Evolutionary conservation across 2,113 vertebrate species (phyloP), one percentile per base, ranked within the genome.

Genomic region (Glaucomys volans): DNA sequence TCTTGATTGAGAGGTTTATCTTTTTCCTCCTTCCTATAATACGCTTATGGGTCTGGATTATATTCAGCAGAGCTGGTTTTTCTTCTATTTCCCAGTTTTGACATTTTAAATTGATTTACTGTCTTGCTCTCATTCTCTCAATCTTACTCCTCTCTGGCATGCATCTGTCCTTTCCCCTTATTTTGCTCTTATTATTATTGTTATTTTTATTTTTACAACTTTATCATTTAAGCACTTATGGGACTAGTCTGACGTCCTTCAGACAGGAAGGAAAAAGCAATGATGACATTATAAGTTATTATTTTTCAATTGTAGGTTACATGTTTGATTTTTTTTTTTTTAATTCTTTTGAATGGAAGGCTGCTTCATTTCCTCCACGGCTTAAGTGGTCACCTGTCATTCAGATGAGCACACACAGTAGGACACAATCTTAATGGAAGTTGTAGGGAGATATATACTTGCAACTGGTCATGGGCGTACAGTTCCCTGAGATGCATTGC

Each of bases 1-100:
- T 66, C 79, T 94, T 96, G 97, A 96, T 69, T 90, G 93, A 95
- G 80, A 67, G 91, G 75, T 87, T 96, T 97, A 92, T 97, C 96
- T 97, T 91, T 94, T 92, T 71, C 50, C 52, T 95, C 52, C 79
- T 96, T 96, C 93, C 93, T 91, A 32, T 66, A 74, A 75, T 79
- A 42, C 67, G 94, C 40, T 42, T 62, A 52, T 2, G 22, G 85
- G 75, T 90, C 95, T 96, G 96, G 97, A 94, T 95, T 95, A 52
- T 24, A 87, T 96, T 97, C 85, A 83, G 52, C 79, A 83, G 94
- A 62, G 32, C 94, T 96, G 82, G n/a, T 91, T 96, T 94, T 87
- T 57, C 86, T 96, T 95, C 89, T 72, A 72, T 91, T 95, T 89
- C 35, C 90, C 22, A 40, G 74, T 80, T 96, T 96, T 76, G 86